These are phyloP conservation scores for Cyphomyrus discorhynchus DNA, from an alignment of 2,113 vertebrate species.

Conservation along the genomic window DNA sequence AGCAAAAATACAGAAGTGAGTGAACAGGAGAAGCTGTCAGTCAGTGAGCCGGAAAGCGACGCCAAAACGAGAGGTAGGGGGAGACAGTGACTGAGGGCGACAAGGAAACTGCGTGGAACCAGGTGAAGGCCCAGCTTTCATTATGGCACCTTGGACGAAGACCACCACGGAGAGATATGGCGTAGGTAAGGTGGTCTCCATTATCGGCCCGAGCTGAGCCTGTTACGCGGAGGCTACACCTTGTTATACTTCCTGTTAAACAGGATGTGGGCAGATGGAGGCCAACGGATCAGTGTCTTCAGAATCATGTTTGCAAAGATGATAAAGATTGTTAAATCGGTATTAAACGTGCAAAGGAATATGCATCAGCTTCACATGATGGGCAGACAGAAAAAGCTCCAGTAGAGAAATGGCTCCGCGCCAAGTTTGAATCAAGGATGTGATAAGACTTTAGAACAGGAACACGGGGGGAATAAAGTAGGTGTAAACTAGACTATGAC, in stretches of 20 bases:
- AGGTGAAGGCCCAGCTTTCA: constrained; percentile 7
- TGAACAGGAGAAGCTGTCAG: background rate
- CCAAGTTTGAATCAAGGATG: background rate
- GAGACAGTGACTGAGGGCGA: background rate
- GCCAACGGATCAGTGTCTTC: constrained; percentile 10
- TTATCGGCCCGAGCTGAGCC: background rate
- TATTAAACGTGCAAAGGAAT: background rate
- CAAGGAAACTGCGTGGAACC: background rate
- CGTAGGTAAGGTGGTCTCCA: constrained; percentile 8
- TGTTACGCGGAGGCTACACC: background rate
- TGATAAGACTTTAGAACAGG: background rate
- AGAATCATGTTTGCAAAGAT: background rate
- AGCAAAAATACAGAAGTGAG: background rate
- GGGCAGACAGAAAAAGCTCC: background rate
- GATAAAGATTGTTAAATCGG: background rate
- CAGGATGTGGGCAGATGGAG: constrained; percentile 20
- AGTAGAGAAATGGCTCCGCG: background rate
- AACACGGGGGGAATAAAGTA: background rate
- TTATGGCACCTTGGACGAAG: constrained; percentile 19
- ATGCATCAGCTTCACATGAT: background rate
- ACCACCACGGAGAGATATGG: constrained; percentile 15
- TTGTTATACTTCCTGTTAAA: constrained; percentile 15
- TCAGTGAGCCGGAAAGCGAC: background rate
- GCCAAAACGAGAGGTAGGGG: background rate
- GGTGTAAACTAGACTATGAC: background rate